Conservation (phyloP, 2,888 invertebrate genomes). For the Lepidochitona cinerea region DNA sequence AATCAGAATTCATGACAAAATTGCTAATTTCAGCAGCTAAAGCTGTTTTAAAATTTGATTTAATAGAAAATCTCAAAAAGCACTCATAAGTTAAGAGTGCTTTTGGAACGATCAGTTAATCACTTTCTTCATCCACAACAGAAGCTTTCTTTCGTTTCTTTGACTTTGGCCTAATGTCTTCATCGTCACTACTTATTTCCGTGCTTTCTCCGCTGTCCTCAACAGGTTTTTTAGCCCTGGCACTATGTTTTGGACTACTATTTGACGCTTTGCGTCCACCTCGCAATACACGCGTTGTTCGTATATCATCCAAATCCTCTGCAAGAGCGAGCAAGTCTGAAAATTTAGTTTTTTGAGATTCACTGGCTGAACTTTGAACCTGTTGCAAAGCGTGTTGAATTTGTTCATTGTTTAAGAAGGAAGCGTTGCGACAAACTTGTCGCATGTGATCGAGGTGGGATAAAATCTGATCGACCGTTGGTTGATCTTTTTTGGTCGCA, state of each 20-base stretch:
- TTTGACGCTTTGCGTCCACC: slow-evolving; percentile 52
- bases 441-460: slow-evolving; percentile 93
- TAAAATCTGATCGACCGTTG: slow-evolving; percentile 80
- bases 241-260: slow-evolving; percentile 41
- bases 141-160: slow-evolving; percentile 1
- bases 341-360: slow-evolving; percentile 89
- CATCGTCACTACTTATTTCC: slow-evolving; percentile 50
- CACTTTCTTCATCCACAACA: background rate
- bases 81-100: no score
- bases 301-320: slow-evolving; percentile 83
- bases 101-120: no score
- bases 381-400: slow-evolving; percentile 93
- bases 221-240: slow-evolving; percentile 41
- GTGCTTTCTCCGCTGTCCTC: slow-evolving; percentile 53
- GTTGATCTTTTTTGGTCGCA: slow-evolving; percentile 44
- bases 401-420: slow-evolving; percentile 86
- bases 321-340: slow-evolving; percentile 91
- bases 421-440: slow-evolving; percentile 71
- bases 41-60: no score
- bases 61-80: no score
- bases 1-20: no score
- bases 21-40: no score
- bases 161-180: background rate
- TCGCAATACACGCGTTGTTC: slow-evolving; percentile 54
- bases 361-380: slow-evolving; percentile 89